These are phyloP conservation scores for Pagrus major DNA, from an alignment of 2,113 vertebrate genomes.

Conservation along the genomic window DNA sequence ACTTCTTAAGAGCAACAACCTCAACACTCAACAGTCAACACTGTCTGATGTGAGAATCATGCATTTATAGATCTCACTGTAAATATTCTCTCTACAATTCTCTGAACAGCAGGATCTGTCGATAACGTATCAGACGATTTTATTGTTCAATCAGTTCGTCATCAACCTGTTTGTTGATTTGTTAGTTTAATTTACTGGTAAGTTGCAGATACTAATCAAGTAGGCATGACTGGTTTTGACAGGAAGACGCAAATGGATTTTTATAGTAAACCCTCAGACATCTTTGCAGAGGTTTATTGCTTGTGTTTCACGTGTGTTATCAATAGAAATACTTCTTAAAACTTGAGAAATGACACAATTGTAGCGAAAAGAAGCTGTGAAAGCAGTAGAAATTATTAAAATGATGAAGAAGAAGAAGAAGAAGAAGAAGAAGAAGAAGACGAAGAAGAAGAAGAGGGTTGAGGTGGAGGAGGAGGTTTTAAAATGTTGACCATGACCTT, in stretches of 20 bases:
- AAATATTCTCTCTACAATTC: constrained; percentile 57
- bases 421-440: background rate
- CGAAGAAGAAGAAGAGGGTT: background rate
- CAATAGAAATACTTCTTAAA: constrained; percentile 28
- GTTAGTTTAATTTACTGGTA: constrained; percentile 29
- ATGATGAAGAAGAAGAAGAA: background rate
- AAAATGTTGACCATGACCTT: constrained; percentile 58
- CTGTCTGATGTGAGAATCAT: background rate
- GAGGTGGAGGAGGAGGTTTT: constrained; percentile 9
- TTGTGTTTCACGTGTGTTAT: constrained; percentile 12
- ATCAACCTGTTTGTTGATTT: constrained; percentile 29
- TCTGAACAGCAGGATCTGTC: constrained; percentile 79
- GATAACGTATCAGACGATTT: constrained; percentile 26
- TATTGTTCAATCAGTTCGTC: constrained; percentile 22
- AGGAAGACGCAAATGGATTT: constrained; percentile 9
- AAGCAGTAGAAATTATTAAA: background rate
- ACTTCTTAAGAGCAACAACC: constrained; percentile 11
- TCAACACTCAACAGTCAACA: constrained; percentile 8
- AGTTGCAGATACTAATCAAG: constrained; percentile 15
- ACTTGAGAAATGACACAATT: constrained; percentile 11
- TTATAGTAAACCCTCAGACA: background rate
- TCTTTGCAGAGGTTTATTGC: constrained; percentile 20
- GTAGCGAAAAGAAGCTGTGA: constrained; percentile 46
- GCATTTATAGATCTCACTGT: constrained; percentile 50
- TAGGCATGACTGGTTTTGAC: constrained; percentile 14